Conservation (phyloP, 1,140 invertebrate genomes). For the Zaprionus tsacasi region DNA sequence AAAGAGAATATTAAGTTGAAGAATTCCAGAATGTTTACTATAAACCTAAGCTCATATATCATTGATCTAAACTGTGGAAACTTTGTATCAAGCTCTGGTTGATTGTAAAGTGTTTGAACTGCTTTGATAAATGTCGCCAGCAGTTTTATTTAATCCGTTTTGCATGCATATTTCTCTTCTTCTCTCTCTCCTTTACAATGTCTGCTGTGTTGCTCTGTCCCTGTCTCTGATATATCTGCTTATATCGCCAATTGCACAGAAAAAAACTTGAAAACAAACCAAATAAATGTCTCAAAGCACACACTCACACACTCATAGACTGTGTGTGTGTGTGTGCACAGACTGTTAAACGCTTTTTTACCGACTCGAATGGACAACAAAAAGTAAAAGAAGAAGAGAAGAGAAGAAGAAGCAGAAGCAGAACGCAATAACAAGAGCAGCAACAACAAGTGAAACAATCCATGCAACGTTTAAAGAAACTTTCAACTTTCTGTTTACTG, state of each 20-base stretch:
- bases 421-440: conserved; percentile 13
- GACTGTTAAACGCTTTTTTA: conserved; percentile 71
- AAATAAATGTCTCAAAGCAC: conserved; percentile 68
- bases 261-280: conserved; percentile 74
- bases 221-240: conserved; percentile 14
- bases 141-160: conserved; percentile 20
- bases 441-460: conserved; percentile 65
- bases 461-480: conserved; percentile 77
- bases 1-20: conserved; percentile 13
- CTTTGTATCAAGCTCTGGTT: background rate
- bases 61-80: too few species aligned
- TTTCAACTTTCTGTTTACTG: conserved; percentile 66
- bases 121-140: conserved; percentile 33
- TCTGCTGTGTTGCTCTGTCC: background rate
- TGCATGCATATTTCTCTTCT: conserved; percentile 15
- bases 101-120: background rate
- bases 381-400: conserved; percentile 14
- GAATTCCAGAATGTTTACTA: background rate
- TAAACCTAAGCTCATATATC: too few species aligned
- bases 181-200: background rate
- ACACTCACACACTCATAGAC: conserved; percentile 15
- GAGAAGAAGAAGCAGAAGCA: conserved; percentile 2
- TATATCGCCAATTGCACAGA: conserved; percentile 47
- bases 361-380: conserved; percentile 43
- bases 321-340: conserved; percentile 52